Percentiles rank a stretch among this genome's conserved stretches.
These are phyloP conservation scores for Lochmaea crataegi DNA, from an alignment of 2,888 invertebrate species.

Conservation along the genomic window DNA sequence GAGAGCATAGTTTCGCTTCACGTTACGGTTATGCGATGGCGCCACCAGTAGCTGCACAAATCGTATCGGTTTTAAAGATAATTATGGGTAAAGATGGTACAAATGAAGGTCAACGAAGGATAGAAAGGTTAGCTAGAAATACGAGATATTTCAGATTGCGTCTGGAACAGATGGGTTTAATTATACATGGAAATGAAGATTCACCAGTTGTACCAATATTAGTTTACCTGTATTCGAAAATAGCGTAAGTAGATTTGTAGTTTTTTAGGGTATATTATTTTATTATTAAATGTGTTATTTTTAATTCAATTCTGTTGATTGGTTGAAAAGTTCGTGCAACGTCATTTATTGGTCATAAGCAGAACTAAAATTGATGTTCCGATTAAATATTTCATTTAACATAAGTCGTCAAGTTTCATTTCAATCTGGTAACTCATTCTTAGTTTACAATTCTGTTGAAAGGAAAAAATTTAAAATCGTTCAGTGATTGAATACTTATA, in stretches of 20 bases:
- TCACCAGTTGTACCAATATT: constrained; percentile 97
- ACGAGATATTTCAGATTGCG: constrained; percentile 83
- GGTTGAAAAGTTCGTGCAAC: no score
- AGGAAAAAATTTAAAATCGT: no score
- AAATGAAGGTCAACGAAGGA: constrained; percentile 74
- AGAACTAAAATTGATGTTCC: no score
- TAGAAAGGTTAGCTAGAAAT: constrained; percentile 81
- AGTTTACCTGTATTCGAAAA: constrained; percentile 94
- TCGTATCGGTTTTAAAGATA: constrained; percentile 87
- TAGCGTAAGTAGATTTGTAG: constrained; percentile 73
- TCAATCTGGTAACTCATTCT: no score
- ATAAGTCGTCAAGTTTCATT: no score
- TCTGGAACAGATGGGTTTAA: constrained; percentile 89
- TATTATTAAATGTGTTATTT: no score
- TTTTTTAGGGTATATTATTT: background rate
- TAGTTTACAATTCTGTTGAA: no score
- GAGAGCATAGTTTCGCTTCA: constrained; percentile 84
- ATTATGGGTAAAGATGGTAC: constrained; percentile 88
- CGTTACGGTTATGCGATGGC: constrained; percentile 90
- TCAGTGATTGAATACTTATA: no score
- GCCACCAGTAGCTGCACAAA: constrained; percentile 91
- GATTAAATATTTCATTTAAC: no score
- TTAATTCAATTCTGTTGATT: no score
- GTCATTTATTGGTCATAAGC: no score
- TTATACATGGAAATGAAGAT: constrained; percentile 91